Conservation (phyloP, 2,797 vertebrate species). For the Melanotaenia maccullochi region DNA sequence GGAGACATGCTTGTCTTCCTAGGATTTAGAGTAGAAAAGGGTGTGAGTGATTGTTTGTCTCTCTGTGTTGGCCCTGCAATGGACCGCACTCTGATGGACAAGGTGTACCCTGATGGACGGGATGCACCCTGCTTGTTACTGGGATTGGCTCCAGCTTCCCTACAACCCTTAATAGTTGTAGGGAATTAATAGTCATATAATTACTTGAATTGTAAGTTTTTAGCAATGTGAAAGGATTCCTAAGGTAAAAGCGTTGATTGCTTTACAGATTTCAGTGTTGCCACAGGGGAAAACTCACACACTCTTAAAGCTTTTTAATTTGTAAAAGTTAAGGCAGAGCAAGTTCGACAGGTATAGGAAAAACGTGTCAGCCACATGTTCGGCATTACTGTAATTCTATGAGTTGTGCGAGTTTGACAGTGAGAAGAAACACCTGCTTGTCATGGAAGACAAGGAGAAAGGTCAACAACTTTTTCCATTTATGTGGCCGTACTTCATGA, state of each 20-base stretch:
- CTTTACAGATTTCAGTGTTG: background rate
- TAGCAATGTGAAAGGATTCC: background rate
- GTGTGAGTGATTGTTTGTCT: too few relatives aligned
- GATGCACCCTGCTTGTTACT: too few relatives aligned
- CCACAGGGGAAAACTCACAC: background rate
- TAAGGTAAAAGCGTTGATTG: background rate
- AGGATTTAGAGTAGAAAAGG: too few relatives aligned
- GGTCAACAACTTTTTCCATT: slow-evolving; percentile 7
- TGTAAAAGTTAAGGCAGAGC: slow-evolving; percentile 3
- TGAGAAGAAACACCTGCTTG: slow-evolving; percentile 3
- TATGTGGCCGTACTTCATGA: slow-evolving; percentile 20
- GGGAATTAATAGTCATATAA: too few relatives aligned
- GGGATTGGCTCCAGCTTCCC: too few relatives aligned
- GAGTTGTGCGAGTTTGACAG: slow-evolving; percentile 13
- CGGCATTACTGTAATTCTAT: background rate
- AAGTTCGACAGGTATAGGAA: slow-evolving; percentile 7
- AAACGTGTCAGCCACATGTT: background rate
- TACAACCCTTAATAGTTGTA: too few relatives aligned
- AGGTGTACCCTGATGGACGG: too few relatives aligned
- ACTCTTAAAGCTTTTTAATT: background rate
- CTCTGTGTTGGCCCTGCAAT: too few relatives aligned
- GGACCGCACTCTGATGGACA: too few relatives aligned
- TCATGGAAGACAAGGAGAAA: slow-evolving; percentile 3
- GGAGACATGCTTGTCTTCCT: too few relatives aligned
- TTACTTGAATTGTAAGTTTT: too few relatives aligned